Percentiles rank a stretch among this genome's conserved stretches.
Conservation (phyloP, 2,888 invertebrate species). For the Epinotia ramella region DNA sequence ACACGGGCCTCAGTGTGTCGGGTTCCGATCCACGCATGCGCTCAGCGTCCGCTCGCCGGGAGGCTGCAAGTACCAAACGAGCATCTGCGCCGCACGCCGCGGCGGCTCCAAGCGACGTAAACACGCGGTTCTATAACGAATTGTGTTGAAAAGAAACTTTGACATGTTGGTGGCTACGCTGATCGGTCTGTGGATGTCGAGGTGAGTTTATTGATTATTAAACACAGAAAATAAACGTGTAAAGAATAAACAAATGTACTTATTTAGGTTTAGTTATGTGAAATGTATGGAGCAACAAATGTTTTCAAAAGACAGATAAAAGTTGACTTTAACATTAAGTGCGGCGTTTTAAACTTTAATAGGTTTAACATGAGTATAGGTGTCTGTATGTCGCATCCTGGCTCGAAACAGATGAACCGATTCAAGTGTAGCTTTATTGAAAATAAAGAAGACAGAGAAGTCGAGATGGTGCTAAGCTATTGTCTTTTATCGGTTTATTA, state of each 20-base stretch:
- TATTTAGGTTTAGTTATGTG: not conserved
- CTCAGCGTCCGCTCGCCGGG: conserved; percentile 16
- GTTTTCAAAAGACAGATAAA: not conserved
- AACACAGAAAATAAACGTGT: not conserved
- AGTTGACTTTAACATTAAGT: not conserved
- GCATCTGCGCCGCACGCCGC: conserved; percentile 50
- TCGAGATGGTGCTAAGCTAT: no score
- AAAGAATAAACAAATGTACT: not conserved
- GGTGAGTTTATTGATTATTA: conserved; percentile 21
- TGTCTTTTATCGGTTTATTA: no score
- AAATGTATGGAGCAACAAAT: no score
- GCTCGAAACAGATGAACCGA: no score
- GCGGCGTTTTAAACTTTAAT: no score
- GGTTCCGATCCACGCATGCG: conserved; percentile 48
- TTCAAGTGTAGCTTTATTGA: no score
- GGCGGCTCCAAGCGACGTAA: no score
- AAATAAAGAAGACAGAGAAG: no score
- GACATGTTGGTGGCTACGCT: conserved; percentile 28
- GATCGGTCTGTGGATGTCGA: conserved; percentile 13
- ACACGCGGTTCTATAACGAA: not conserved
- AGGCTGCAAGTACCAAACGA: conserved; percentile 34
- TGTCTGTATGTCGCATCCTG: no score
- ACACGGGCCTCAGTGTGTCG: conserved; percentile 49
- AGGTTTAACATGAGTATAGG: no score
- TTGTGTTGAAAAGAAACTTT: not conserved